These are phyloP conservation scores for Myopa testacea DNA, from an alignment of 2,888 invertebrate genomes.

Conservation along the genomic window DNA sequence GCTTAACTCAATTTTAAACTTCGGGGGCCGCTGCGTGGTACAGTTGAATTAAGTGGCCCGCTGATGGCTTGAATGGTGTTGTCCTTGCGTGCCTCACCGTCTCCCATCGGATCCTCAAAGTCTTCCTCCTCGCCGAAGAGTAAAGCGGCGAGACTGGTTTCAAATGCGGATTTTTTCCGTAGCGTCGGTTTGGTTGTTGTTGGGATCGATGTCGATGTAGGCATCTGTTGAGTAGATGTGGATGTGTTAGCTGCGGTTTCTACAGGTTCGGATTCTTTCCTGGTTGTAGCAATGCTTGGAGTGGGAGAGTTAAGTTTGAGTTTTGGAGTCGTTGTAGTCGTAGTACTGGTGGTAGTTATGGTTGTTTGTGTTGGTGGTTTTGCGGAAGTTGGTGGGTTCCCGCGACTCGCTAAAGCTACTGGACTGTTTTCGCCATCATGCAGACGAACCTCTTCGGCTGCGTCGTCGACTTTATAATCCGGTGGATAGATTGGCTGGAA, in stretches of 20 bases:
- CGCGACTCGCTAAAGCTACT: slow-evolving; percentile 53
- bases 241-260: neutral
- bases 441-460: slow-evolving; percentile 47
- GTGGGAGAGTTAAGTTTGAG: slow-evolving; percentile 22
- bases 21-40: slow-evolving; percentile 62
- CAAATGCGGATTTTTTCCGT: slow-evolving; percentile 62
- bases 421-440: slow-evolving; percentile 51
- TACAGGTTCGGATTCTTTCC: slow-evolving; percentile 18
- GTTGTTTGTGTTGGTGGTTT: neutral
- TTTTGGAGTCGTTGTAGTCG: slow-evolving; percentile 21
- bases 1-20: slow-evolving; percentile 54
- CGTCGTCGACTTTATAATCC: slow-evolving; percentile 58
- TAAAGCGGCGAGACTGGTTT: slow-evolving; percentile 65
- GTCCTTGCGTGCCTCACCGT: slow-evolving; percentile 52
- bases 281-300: slow-evolving; percentile 29
- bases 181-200: slow-evolving; percentile 48
- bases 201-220: neutral
- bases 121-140: slow-evolving; percentile 65
- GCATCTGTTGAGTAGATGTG: neutral
- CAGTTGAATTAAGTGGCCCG: slow-evolving; percentile 54
- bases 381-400: slow-evolving; percentile 45
- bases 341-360: neutral
- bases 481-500: slow-evolving; percentile 77
- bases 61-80: slow-evolving; percentile 48
- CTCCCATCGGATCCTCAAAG: slow-evolving; percentile 49